These are phyloP conservation scores for Spilarctia lutea DNA, from an alignment of 2,888 invertebrate genomes.

Conservation along the genomic window DNA sequence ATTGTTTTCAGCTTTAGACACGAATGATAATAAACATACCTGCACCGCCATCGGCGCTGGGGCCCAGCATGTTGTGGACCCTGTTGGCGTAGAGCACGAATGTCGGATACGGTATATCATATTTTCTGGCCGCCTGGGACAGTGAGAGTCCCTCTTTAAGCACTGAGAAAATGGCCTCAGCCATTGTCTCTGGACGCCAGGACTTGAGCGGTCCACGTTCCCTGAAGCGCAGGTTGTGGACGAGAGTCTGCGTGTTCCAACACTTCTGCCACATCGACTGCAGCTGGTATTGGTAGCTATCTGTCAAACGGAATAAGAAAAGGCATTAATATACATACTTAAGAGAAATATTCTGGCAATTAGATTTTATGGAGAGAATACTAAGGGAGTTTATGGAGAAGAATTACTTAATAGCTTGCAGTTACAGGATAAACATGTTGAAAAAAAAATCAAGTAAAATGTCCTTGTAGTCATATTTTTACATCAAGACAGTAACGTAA, in stretches of 20 bases:
- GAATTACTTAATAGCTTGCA: no score
- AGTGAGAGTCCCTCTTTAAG: conserved; percentile 95
- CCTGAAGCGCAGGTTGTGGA: conserved; percentile 96
- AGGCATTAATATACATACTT: conserved; percentile 49
- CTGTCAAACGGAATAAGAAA: conserved; percentile 88
- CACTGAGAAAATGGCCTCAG: conserved; percentile 97
- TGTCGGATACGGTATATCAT: conserved; percentile 97
- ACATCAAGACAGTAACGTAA: no score
- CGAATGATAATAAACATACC: conserved; percentile 84
- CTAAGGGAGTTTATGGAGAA: no score
- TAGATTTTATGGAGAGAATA: not conserved
- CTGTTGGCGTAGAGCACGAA: conserved; percentile 97
- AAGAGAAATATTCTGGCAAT: not conserved
- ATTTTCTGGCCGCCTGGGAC: conserved; percentile 96
- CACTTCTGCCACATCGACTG: conserved; percentile 99
- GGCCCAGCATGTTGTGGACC: conserved; percentile 97
- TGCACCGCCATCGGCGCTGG: conserved; percentile 96
- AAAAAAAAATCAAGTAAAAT: no score
- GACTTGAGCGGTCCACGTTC: conserved; percentile 97
- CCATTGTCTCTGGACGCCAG: conserved; percentile 98
- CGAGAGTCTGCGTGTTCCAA: conserved; percentile 97
- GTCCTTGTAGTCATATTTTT: no score
- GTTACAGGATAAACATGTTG: no score
- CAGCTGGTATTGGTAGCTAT: conserved; percentile 97
- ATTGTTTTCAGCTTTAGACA: conserved; percentile 9